Evolutionary conservation across 2,113 vertebrate genomes (phyloP).

Genomic region (Addax nasomaculatus): DNA sequence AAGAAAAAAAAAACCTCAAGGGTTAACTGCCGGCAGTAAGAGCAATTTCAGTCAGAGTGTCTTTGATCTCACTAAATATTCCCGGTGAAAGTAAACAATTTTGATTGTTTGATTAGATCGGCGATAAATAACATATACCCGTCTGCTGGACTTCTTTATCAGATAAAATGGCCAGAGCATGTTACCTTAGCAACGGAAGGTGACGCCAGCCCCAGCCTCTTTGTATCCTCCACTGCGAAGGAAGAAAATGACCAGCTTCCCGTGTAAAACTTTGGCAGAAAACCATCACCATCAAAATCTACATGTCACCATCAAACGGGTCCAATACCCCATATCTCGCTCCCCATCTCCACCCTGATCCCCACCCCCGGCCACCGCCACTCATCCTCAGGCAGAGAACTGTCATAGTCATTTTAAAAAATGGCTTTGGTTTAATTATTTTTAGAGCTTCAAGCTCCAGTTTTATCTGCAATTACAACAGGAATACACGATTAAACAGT

Average conservation of each 20-base stretch:
- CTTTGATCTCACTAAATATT: slow-evolving; percentile 80
- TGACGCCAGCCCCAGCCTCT: slow-evolving; percentile 81
- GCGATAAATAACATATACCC: slow-evolving; percentile 85
- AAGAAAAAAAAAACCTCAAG: background rate
- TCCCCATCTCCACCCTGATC: background rate
- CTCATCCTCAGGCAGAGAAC: slow-evolving; percentile 39
- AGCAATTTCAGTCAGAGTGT: slow-evolving; percentile 72
- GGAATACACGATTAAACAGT: slow-evolving; percentile 51
- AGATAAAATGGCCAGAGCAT: slow-evolving; percentile 83
- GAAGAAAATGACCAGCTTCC: slow-evolving; percentile 74
- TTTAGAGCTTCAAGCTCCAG: slow-evolving; percentile 45
- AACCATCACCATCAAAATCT: slow-evolving; percentile 46
- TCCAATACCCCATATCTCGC: slow-evolving; percentile 31
- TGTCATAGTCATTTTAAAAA: background rate
- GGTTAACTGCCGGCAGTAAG: slow-evolving; percentile 40
- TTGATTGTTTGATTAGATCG: slow-evolving; percentile 82
- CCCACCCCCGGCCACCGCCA: background rate
- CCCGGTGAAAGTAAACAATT: slow-evolving; percentile 81
- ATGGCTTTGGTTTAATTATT: slow-evolving; percentile 61
- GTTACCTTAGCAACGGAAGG: slow-evolving; percentile 88
- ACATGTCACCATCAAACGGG: slow-evolving; percentile 51
- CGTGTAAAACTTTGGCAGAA: slow-evolving; percentile 78
- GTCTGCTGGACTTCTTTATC: slow-evolving; percentile 83
- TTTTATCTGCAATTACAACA: slow-evolving; percentile 31
- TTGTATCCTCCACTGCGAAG: slow-evolving; percentile 72